Percentiles rank a stretch among this genome's conserved stretches.
Conservation (phyloP, 2,797 vertebrate genomes). For the Cynodonichthys magdalenae region DNA sequence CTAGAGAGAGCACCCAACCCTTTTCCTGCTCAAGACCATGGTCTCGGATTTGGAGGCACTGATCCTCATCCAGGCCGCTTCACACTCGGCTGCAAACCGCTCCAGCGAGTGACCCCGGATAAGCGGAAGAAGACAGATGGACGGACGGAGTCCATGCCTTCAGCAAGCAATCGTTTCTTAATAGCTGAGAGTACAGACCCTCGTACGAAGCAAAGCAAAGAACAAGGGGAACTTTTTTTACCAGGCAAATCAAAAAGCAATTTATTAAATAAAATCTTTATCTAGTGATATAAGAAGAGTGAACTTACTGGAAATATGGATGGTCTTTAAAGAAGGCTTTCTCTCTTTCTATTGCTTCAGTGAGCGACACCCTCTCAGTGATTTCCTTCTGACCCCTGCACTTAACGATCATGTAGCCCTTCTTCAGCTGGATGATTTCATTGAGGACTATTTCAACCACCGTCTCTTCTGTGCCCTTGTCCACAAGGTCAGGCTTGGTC, state of each 20-base stretch:
- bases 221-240: no score
- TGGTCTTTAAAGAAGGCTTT: constrained; percentile 83
- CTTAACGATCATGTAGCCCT: constrained; percentile 92
- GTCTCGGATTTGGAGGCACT: no score
- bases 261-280: neutral
- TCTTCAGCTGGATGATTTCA: constrained; percentile 80
- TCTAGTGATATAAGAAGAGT: constrained; percentile 49
- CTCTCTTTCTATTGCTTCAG: constrained; percentile 81
- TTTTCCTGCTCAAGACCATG: no score
- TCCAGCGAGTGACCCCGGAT: no score
- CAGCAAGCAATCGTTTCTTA: no score
- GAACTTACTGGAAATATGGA: constrained; percentile 52
- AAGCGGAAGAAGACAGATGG: no score
- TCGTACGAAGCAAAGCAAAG: no score
- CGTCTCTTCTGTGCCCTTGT: constrained; percentile 84
- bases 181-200: no score
- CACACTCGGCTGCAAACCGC: no score
- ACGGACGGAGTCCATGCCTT: no score
- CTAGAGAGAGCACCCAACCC: no score
- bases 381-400: constrained; percentile 92
- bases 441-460: constrained; percentile 84
- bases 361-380: constrained; percentile 74
- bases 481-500: constrained; percentile 91
- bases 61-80: no score
- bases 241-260: neutral